Conservation (phyloP, 2,888 invertebrate species). For the Erannis defoliaria region DNA sequence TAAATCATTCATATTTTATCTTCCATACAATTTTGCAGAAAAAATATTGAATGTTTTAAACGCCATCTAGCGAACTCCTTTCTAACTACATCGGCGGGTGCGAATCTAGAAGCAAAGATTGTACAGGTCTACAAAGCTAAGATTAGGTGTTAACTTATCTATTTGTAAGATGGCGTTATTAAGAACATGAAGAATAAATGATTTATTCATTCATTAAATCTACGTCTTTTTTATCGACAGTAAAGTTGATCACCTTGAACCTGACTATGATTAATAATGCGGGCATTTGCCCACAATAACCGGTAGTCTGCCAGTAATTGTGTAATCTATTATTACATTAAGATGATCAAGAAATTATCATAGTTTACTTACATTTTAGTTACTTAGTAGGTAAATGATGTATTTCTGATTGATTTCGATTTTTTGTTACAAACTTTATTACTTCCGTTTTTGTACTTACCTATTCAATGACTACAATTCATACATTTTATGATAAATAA, state of each 20-base stretch:
- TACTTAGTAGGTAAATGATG: no score
- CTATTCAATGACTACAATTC: no score
- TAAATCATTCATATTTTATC: conserved; percentile 28
- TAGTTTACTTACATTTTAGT: no score
- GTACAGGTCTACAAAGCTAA: not conserved
- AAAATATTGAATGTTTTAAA: conserved; percentile 19
- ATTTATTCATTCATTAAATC: conserved; percentile 31
- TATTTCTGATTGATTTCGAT: no score
- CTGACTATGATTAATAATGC: conserved; percentile 23
- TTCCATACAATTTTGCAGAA: conserved; percentile 19
- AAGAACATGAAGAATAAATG: conserved; percentile 35
- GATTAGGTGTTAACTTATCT: not conserved
- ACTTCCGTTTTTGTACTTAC: no score
- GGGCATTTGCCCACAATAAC: conserved; percentile 18
- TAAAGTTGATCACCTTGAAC: conserved; percentile 38
- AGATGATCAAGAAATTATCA: no score
- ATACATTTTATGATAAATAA: no score
- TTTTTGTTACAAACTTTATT: no score
- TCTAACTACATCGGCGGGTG: conserved; percentile 8
- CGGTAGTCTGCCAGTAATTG: no score
- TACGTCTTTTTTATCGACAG: conserved; percentile 8
- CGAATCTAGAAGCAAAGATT: not conserved
- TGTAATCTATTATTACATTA: no score
- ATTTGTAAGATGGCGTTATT: conserved; percentile 39
- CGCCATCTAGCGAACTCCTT: conserved; percentile 26